Base-by-base conservation (phyloP, 2,113 vertebrate genomes). In the Murina feae region DNA sequence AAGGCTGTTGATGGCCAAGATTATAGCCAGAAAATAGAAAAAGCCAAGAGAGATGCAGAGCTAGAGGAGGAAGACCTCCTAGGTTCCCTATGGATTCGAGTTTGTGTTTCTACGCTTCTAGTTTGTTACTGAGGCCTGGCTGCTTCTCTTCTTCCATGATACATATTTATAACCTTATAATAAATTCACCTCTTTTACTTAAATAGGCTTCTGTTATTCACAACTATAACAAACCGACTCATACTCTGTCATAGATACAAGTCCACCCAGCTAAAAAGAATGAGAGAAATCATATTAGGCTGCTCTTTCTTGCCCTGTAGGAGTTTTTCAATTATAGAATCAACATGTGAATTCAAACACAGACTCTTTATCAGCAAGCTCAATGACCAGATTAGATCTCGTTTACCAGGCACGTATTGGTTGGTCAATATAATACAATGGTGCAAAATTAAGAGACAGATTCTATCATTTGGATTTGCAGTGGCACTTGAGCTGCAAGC, bases 331-430 rank as follows among this genome's bases (percentile, higher is more conserved):
- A 53, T 28, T 88, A 9, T 44, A 37, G 32, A 80, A 32, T 58
- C 49, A 90, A 17, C 42, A 39, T 90, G n/a, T 88, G 65, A 89
- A 75, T 95, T 90, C 53, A 95, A 69, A 89, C 30, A 89, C 35
- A 90, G 90, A 74, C 25, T 76, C 39, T 94, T 91, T 93, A 92
- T 95, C 93, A 89, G 58, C 63, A 58, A 68, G 78, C 53, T 95
- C 83, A 95, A 42, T 93, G 84, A 78, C 25, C 72, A 86, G 37
- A 83, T 91, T 94, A 92, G 83, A 71, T 90, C 74, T 94, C 74
- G 44, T 71, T 94, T 96, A 65, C 20, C 32, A 91, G 42, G 47
- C 72, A 82, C 69, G 60, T 78, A 89, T 25, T 86, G 75, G 42
- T 55, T 95, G 49, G 55, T 94, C 88, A 30, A 16, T 92, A 42